Base-by-base conservation (phyloP, 2,113 vertebrate species). In the Lepidothrix coronata region DNA sequence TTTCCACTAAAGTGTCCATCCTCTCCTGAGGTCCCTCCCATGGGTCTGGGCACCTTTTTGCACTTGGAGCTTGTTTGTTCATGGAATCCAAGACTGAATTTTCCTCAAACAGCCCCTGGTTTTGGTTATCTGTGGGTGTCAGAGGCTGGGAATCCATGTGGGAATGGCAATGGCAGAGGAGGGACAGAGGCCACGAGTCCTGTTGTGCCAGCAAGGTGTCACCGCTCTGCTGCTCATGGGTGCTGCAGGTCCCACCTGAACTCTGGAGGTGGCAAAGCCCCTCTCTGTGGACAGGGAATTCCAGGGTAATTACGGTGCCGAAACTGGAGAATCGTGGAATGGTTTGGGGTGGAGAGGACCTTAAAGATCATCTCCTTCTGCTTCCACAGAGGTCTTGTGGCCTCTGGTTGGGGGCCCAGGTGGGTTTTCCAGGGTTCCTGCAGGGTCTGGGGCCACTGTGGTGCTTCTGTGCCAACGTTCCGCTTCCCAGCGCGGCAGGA, bases 61-160 rank as follows among this genome's bases (percentile, higher is more conserved):
- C 5, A 5, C 31, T 21, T 4, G 27, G 13, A 3, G 1, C 5
- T 12, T 7, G 2, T 28, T 11, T 17, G 2, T 11, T 15, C 14
- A 7, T 3, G 5, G 2, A 25, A 25, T 1, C 12, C 18, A 5
- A 20, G 31, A 6, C 4, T 4, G 21, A 4, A 1, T 41, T 63
- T n/a, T 39, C 72, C n/a, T 48, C 24, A 13, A 14, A 37, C 18
- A 2, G 30, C 23, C 20, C 7, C 20, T 21, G 4, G 14, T 19
- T 6, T 22, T 3, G 39, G 58, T 6, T 19, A 3, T 5, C 33
- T 7, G 0, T 5, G 48, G 37, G 2, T 12, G 18, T 4, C 5
- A 13, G 44, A 23, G 48, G 41, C 5, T 49, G 80, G 55, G 13
- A 43, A 24, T 8, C 11, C 52, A 4, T 27, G 19, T 15, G 23